Evolutionary conservation across 2,888 invertebrate genomes (phyloP), one percentile per base, ranked within the genome.

Genomic region (Mesorhabditis sp.): DNA sequence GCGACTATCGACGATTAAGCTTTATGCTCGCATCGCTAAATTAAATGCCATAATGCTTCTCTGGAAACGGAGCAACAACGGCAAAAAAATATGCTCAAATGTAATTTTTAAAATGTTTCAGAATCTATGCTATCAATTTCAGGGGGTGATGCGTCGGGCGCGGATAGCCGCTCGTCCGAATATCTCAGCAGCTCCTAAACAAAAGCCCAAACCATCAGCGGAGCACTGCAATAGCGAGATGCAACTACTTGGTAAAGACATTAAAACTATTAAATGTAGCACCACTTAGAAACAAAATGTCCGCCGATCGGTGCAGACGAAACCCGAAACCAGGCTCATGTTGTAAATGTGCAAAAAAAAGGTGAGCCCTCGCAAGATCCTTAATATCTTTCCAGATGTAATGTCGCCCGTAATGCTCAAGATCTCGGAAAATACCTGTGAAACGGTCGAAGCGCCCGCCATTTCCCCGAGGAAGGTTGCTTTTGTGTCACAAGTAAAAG

Each of bases 401-500:
- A 28, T 2, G 28, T 28, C 28, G 28, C 28, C 28, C 28, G 28
- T 28, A 28, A 28, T 28, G 28, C 28, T 28, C 28, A 28, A 28
- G 28, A 28, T 28, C 28, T 28, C 2, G 28, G 28, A 28, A 28
- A 50, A 50, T 50, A n/a, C n/a, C 58, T 50, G 10, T 10, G 58
- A 10, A 50, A 50, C n/a, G 2, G 7, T 50, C n/a, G 58, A 50
- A 50, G 58, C 58, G 58, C 10, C 58, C 7, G n/a, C 58, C n/a
- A 50, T 50, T n/a, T 50, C 58, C 7, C n/a, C 58, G n/a, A 10
- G 58, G n/a, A 50, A 50, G n/a, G 58, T 50, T n/a, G 58, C 58
- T 50, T 50, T 50, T 50, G 10, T 13, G 7, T n/a, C 58, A 50
- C 7, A 50, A 13, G 58, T 13, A n/a, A 50, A 50, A 50, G n/a